Evolutionary conservation across 1,140 invertebrate species (phyloP), one percentile per base, ranked within the genome.

Genomic region (Phthorimaea operculella): DNA sequence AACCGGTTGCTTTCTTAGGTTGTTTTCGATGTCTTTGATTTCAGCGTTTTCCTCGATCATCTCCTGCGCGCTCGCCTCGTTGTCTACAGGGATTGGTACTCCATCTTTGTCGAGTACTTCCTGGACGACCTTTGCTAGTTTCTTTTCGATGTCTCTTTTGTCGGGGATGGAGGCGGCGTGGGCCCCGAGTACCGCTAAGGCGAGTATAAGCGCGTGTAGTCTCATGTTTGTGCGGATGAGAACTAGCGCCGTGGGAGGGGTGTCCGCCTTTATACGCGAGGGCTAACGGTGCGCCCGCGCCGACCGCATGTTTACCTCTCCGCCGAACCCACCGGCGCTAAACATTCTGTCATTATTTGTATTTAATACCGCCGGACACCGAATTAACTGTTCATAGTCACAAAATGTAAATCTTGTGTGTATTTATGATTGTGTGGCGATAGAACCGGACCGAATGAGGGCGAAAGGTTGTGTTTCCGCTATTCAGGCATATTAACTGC

Each of bases 281-380:
- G 57, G 17, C 57, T 83, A 83, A 83, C 80, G 80, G 80, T 81
- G 59, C 54, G 18, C 59, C 51, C 39, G 45, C 50, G 49, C 51
- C 33, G 16, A 48, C 62, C 48, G 49, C 52, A 45, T 68, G 68
- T 66, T 68, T 66, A 64, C 65, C 57, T 64, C 50, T 58, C 54
- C 60, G 66, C 48, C 14, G 36, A 36, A 28, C 11, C 34, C 57
- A 33, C 42, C 51, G 52, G 55, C 55, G 72, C 68, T 74, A 75
- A 79, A 75, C 71, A 68, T 71, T 73, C 62, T 70, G 74, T 74
- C 79, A 79, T 68, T 79, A 79, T 79, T 78, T 78, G 71, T 76
- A 58, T 64, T 60, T 50, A 52, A 57, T 54, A 15, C 33, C 16
- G 21, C 14, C 28, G 12, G 12, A 34, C 51, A 36, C 15, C 50